Base-by-base conservation (phyloP, 2,888 invertebrate species). In the Plusia festucae region DNA sequence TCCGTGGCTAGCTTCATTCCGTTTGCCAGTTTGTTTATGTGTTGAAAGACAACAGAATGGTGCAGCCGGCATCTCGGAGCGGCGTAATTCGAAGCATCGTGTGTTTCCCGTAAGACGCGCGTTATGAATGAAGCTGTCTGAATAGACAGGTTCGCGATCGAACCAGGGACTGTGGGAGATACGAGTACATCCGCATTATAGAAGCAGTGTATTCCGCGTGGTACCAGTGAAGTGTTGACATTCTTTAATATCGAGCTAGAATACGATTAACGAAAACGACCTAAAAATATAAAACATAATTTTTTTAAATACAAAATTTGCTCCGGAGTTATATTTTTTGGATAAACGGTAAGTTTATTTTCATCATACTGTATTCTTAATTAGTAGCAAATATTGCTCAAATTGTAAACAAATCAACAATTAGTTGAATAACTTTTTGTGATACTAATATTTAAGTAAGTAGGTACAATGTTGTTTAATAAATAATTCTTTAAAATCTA, bases 11-110 rank as follows among this genome's bases (percentile, higher is more conserved):
- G 88, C 90, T 94, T 95, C 94, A 92, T 89, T 81, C 79, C 90
- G 86, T 81, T 89, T 83, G 82, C 71, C 86, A 87, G 93, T 94
- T 95, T 95, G 94, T 95, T 95, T 95, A 95, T 94, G 91, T 93
- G 92, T 93, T 90, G 91, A 85, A 92, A 93, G 93, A 94, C 94
- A 94, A 93, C 94, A 93, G 93, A 91, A 91, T 89, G 88, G 91
- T 92, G 90, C 89, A 90, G 90, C 93, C 91, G 93, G 94, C 90
- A 87, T 87, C 87, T 85, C 86, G 80, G 88, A 85, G 90, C 87
- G 87, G 86, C 86, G 87, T 87, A 84, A 83, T 84, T 76, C 82
- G 81, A 82, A 79, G 85, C 87, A 85, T 69, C 84, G 88, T 82
- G 86, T 87, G 88, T 89, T 86, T 86, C 86, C 87, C 88, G 89